These are phyloP conservation scores for Xiphophorus birchmanni DNA, from an alignment of 2,797 vertebrate genomes.

Conservation along the genomic window DNA sequence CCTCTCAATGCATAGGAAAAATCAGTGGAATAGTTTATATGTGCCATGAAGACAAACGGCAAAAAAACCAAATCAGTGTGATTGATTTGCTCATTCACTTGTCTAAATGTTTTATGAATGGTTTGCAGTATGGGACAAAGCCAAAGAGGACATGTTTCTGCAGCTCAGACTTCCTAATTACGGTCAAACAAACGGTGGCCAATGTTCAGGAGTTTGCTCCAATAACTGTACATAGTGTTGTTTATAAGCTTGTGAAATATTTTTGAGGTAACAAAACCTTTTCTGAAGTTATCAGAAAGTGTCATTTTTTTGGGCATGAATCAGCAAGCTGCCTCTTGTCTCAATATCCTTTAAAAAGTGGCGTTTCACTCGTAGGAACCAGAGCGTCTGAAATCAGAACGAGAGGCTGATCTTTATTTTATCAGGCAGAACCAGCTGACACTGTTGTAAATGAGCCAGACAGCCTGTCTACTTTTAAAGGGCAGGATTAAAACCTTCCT, in stretches of 20 bases:
- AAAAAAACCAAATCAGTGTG: conserved; percentile 38
- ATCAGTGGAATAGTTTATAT: neutral
- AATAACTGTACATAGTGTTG: conserved; percentile 46
- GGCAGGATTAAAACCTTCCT: neutral
- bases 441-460: neutral
- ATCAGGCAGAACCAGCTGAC: neutral
- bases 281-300: neutral
- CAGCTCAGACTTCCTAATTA: conserved; percentile 35
- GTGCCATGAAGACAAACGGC: conserved; percentile 13
- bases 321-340: neutral
- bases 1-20: neutral
- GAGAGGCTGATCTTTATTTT: neutral
- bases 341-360: neutral
- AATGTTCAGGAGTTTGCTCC: conserved; percentile 34
- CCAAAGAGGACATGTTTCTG: conserved; percentile 65
- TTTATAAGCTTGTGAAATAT: conserved; percentile 60
- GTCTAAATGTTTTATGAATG: conserved; percentile 12
- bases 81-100: conserved; percentile 17
- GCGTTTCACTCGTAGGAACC: neutral
- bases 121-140: conserved; percentile 49
- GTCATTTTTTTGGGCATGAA: neutral
- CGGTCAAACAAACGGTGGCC: conserved; percentile 32
- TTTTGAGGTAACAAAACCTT: neutral
- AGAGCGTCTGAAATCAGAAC: neutral
- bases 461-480: conserved; percentile 1